A percentile compares a stretch with the other conserved stretches of the same genome.
Conservation (phyloP, 2,888 invertebrate species). For the Volucella inanis region DNA sequence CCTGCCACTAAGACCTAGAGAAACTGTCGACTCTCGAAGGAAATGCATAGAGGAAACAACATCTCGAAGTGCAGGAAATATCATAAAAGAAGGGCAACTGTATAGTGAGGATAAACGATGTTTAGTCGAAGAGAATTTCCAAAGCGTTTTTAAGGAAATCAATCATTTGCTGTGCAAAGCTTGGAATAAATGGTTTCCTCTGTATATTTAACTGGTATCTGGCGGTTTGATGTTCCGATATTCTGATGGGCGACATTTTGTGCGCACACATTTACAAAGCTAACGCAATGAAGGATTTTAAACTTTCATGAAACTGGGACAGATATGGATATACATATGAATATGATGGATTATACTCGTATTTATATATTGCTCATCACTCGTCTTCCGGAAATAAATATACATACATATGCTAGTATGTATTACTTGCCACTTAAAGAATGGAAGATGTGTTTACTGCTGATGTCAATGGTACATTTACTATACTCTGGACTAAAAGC, state of each 20-base stretch:
- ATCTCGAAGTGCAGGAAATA: not conserved
- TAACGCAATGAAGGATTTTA: not conserved
- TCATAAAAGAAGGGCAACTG: not conserved
- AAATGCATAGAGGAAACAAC: constrained; percentile 16
- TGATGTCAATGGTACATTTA: no score
- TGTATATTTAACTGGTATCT: constrained; percentile 2
- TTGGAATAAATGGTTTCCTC: constrained; percentile 18
- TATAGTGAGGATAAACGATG: constrained; percentile 39
- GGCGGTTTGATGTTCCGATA: not conserved
- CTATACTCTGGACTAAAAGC: no score
- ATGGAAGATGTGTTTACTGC: no score
- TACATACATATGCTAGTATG: no score
- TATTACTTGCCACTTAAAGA: no score
- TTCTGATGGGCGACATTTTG: constrained; percentile 1
- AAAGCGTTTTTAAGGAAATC: constrained; percentile 35
- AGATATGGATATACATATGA: not conserved
- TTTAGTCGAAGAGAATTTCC: constrained; percentile 1
- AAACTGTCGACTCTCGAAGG: not conserved
- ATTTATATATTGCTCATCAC: not conserved
- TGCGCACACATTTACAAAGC: not conserved
- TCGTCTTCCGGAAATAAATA: no score
- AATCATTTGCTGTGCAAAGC: constrained; percentile 52
- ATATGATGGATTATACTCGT: not conserved
- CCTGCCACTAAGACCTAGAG: not conserved
- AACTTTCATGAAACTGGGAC: constrained; percentile 16